A percentile compares a stretch with the other conserved stretches of the same genome.
Evolutionary conservation across 2,113 vertebrate genomes (phyloP).

Genomic region (Stercorarius parasiticus): DNA sequence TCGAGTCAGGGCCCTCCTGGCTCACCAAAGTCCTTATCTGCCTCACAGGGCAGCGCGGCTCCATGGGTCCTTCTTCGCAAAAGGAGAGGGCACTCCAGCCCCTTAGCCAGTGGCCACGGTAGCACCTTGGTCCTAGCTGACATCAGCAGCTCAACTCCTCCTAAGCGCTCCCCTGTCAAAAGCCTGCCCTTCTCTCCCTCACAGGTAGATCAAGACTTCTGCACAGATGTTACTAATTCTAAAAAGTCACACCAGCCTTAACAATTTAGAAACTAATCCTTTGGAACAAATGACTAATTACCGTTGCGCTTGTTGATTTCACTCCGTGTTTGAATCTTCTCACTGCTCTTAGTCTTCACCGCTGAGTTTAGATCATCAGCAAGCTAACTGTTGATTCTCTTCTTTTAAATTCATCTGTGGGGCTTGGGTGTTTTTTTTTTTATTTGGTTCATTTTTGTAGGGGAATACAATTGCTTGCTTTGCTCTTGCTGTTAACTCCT

Average conservation of each 20-base stretch:
- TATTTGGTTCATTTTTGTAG: conserved; percentile 9
- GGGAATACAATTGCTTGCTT: conserved; percentile 32
- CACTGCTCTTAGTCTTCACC: conserved; percentile 18
- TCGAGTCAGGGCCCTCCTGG: conserved; percentile 70
- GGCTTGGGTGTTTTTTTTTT: background rate
- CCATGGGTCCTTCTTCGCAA: conserved; percentile 78
- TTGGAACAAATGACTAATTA: conserved; percentile 83
- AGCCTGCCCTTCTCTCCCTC: conserved; percentile 91
- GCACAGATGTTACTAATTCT: conserved; percentile 81
- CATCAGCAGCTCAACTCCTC: conserved; percentile 81
- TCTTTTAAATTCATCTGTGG: conserved; percentile 6
- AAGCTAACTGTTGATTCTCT: conserved; percentile 57
- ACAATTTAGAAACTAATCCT: conserved; percentile 85
- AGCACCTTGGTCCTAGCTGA: conserved; percentile 76
- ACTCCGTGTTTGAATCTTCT: conserved; percentile 59
- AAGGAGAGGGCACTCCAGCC: conserved; percentile 74
- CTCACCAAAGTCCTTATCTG: conserved; percentile 69
- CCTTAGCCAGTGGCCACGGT: conserved; percentile 71
- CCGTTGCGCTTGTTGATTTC: conserved; percentile 71
- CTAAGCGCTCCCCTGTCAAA: conserved; percentile 85
- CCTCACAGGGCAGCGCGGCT: conserved; percentile 69
- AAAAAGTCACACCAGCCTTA: conserved; percentile 76
- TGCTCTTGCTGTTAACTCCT: conserved; percentile 53
- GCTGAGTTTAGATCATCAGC: conserved; percentile 42
- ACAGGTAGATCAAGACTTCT: conserved; percentile 86